These are phyloP conservation scores for Littorina saxatilis DNA, from an alignment of 1,140 invertebrate species.

Conservation along the genomic window DNA sequence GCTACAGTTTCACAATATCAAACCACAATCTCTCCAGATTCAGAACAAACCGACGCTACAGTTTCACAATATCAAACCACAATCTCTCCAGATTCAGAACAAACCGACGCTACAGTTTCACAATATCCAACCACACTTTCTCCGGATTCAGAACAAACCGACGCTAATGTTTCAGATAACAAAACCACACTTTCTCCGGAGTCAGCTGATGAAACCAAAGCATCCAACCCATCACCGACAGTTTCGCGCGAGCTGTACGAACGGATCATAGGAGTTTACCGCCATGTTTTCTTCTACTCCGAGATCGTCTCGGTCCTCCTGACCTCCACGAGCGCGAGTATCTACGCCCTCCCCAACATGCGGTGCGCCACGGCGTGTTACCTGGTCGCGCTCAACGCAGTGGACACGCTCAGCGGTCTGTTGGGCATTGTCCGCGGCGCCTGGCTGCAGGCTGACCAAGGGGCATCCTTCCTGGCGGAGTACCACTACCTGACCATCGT, in stretches of 20 bases:
- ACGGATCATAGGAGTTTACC: not conserved
- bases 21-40: too few relatives aligned
- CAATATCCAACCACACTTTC: too few relatives aligned
- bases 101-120: too few relatives aligned
- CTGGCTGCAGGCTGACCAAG: not conserved
- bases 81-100: too few relatives aligned
- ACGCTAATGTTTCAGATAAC: too few relatives aligned
- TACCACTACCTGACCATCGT: slow-evolving; percentile 3
- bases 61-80: too few relatives aligned
- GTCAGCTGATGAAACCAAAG: not conserved
- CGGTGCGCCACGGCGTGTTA: not conserved
- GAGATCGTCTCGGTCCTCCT: not conserved
- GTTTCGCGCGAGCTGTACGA: not conserved
- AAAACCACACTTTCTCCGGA: not conserved
- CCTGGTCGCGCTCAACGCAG: not conserved
- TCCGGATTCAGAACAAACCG: too few relatives aligned
- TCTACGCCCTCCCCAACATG: slow-evolving; percentile 12
- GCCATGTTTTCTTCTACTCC: not conserved
- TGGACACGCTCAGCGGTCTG: not conserved
- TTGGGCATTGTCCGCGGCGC: not conserved
- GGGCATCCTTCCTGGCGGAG: not conserved
- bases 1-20: too few relatives aligned
- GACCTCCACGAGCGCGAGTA: not conserved
- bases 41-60: too few relatives aligned
- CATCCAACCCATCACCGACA: not conserved